Conservation (phyloP, 2,797 vertebrate genomes). For the Chelon labrosus region DNA sequence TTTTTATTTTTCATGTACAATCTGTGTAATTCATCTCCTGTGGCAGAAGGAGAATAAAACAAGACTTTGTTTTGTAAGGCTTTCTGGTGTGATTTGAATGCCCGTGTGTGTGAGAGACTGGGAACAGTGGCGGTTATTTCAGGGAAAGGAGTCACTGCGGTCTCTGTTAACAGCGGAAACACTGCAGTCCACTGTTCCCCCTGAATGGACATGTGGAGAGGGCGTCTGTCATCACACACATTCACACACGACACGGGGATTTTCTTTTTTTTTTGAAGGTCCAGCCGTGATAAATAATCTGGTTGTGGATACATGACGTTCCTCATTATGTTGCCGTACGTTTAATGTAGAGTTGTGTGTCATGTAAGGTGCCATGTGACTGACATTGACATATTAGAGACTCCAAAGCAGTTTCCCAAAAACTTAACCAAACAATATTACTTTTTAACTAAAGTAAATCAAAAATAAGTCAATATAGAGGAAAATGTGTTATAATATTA, state of each 20-base stretch:
- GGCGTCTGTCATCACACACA: slow-evolving; percentile 63
- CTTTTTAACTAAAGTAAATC: too few relatives aligned
- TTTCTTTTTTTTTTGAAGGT: slow-evolving; percentile 27
- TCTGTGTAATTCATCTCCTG: slow-evolving; percentile 57
- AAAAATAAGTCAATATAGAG: too few relatives aligned
- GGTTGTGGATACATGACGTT: slow-evolving; percentile 13
- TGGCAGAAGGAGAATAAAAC: slow-evolving; percentile 71
- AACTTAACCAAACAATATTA: slow-evolving; percentile 18
- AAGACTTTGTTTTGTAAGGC: slow-evolving; percentile 67
- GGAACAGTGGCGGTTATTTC: slow-evolving; percentile 38
- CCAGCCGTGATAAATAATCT: slow-evolving; percentile 28
- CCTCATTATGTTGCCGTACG: not conserved
- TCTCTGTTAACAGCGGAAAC: slow-evolving; percentile 69
- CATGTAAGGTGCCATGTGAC: slow-evolving; percentile 12
- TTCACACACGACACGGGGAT: slow-evolving; percentile 19
- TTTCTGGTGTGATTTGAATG: slow-evolving; percentile 33
- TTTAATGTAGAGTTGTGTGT: not conserved
- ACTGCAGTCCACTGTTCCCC: slow-evolving; percentile 71
- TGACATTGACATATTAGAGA: not conserved
- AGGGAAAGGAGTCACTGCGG: slow-evolving; percentile 56
- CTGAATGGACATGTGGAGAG: slow-evolving; percentile 51
- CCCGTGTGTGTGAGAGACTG: not conserved
- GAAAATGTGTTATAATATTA: too few relatives aligned
- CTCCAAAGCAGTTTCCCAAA: slow-evolving; percentile 28
- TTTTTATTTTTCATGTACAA: slow-evolving; percentile 59